These are phyloP conservation scores for Kryptolebias ocellatus DNA, from an alignment of 2,797 vertebrate genomes.

Conservation along the genomic window DNA sequence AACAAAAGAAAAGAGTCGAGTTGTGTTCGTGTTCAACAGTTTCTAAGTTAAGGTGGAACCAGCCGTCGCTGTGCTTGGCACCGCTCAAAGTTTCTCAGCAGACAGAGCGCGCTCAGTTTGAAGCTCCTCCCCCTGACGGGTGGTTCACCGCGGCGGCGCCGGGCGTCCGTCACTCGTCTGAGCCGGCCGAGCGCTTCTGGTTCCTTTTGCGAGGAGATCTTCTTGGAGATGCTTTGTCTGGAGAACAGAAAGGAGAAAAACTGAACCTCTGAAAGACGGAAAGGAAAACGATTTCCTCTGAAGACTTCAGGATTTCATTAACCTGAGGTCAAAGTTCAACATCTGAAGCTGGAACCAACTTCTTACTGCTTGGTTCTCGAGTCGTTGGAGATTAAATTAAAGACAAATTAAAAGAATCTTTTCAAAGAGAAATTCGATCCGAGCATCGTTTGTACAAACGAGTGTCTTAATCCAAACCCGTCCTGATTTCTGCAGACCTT, in stretches of 20 bases:
- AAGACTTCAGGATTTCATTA: no score
- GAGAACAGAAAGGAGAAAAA: background rate
- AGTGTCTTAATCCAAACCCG: no score
- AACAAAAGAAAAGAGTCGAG: constrained; percentile 24
- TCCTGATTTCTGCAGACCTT: no score
- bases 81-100: constrained; percentile 55
- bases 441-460: no score
- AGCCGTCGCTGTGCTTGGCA: constrained; percentile 58
- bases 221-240: constrained; percentile 96
- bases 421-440: no score
- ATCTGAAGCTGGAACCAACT: no score
- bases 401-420: no score
- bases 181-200: constrained; percentile 95
- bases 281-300: no score
- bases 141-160: background rate
- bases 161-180: constrained; percentile 87
- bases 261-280: no score
- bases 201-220: constrained; percentile 93
- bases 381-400: no score
- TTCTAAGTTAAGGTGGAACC: constrained; percentile 47
- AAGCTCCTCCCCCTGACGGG: constrained; percentile 8
- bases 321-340: no score
- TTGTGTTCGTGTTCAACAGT: constrained; percentile 37
- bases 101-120: constrained; percentile 13
- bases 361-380: no score